Evolutionary conservation across 2,797 vertebrate species (phyloP).

Genomic region (Podarcis siculus): DNA sequence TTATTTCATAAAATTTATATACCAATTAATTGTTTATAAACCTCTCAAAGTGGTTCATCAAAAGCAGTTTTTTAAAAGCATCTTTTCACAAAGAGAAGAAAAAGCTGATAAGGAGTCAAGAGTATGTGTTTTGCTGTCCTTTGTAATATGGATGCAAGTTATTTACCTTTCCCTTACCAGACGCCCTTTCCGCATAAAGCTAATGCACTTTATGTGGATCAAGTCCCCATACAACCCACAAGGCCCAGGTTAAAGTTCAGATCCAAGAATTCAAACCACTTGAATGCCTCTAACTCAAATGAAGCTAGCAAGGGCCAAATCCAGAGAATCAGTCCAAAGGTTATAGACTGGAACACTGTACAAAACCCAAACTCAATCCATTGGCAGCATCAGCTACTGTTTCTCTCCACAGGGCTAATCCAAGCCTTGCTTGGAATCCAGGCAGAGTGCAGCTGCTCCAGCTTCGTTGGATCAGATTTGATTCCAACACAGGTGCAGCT

Average conservation of each 20-base stretch:
- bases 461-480: too few relatives aligned
- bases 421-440: too few relatives aligned
- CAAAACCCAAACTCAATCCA: too few relatives aligned
- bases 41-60: too few relatives aligned
- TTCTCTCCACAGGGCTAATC: too few relatives aligned
- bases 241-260: not conserved
- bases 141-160: not conserved
- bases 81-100: not conserved
- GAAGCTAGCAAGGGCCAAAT: not conserved
- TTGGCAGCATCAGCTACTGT: too few relatives aligned
- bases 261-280: not conserved
- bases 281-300: not conserved
- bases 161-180: not conserved
- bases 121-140: not conserved
- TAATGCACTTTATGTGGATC: not conserved
- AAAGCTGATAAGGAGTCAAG: not conserved
- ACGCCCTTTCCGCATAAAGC: not conserved
- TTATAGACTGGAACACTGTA: too few relatives aligned
- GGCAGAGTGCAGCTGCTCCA: too few relatives aligned
- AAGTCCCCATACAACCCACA: not conserved
- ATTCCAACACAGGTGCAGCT: too few relatives aligned
- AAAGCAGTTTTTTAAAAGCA: not conserved
- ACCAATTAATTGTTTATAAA: too few relatives aligned
- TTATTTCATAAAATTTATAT: too few relatives aligned
- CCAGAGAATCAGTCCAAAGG: not conserved